Evolutionary conservation across 2,113 vertebrate genomes (phyloP).

Genomic region (Alces alces): DNA sequence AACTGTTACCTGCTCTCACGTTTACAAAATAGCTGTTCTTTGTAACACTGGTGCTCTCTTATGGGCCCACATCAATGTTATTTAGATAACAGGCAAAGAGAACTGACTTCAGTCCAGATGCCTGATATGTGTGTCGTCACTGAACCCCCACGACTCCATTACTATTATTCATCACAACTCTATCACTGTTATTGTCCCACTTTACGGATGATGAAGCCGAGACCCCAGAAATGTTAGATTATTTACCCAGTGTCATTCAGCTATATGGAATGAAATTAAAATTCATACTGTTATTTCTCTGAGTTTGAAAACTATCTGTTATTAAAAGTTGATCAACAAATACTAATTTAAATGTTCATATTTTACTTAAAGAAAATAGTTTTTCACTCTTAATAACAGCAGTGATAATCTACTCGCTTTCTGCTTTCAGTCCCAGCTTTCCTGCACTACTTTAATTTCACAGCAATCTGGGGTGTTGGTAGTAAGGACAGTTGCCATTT

Average conservation of each 20-base stretch:
- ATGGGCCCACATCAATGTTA: not conserved
- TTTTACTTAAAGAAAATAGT: not conserved
- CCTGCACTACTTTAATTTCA: not conserved
- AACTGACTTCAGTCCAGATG: not conserved
- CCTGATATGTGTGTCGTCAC: rapidly evolving
- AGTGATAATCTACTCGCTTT: not conserved
- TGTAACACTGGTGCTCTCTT: not conserved
- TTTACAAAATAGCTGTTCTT: not conserved
- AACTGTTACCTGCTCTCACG: not conserved
- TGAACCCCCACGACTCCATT: rapidly evolving
- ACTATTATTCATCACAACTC: not conserved
- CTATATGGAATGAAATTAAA: not conserved
- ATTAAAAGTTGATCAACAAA: not conserved
- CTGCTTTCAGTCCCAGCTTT: not conserved
- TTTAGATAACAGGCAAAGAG: not conserved
- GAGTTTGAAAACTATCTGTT: not conserved
- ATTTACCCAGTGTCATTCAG: not conserved
- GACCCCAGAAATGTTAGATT: not conserved
- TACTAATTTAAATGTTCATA: not conserved
- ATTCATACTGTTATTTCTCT: not conserved
- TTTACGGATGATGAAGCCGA: not conserved
- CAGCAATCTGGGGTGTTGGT: not conserved
- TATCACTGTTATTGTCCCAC: not conserved
- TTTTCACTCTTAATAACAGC: not conserved
- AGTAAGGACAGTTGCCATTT: not conserved